Percentiles rank a stretch among this genome's conserved stretches.
phyloP scores from a whole-genome alignment of 1,140 invertebrate species.

The Chlorops oryzae region DNA sequence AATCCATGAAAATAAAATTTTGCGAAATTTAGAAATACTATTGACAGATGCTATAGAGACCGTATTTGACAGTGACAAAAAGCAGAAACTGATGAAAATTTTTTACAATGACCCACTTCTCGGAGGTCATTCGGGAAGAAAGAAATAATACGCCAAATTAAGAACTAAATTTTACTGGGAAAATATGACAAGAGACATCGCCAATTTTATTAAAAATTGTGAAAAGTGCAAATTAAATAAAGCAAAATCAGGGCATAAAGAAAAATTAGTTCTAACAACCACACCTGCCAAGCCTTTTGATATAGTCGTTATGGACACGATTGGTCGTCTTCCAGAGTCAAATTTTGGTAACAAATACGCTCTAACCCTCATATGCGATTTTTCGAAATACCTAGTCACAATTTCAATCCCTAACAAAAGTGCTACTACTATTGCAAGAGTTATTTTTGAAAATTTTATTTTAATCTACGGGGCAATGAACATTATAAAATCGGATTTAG shows the following conservation, averaged over 20 bases:
- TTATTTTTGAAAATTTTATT: slow-evolving; percentile 8
- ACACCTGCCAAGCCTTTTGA: slow-evolving; percentile 5
- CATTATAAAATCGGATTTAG: slow-evolving; percentile 4
- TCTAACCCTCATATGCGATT: slow-evolving; percentile 3
- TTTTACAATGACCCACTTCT: neutral
- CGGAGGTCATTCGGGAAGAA: neutral
- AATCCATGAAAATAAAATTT: slow-evolving; percentile 7
- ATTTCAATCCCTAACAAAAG: too few species aligned
- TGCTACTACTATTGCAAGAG: neutral
- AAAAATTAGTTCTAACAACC: neutral
- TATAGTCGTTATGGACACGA: slow-evolving; percentile 4
- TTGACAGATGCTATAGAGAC: slow-evolving; percentile 2
- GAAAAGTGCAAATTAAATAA: slow-evolving; percentile 9
- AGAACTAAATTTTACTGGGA: too few species aligned
- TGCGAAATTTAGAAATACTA: slow-evolving; percentile 7
- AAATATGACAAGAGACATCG: slow-evolving; percentile 6
- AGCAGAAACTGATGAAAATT: slow-evolving; percentile 1
- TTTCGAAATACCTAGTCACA: slow-evolving; percentile 11
- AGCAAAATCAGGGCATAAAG: neutral
- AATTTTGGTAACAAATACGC: slow-evolving; percentile 1
- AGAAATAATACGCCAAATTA: slow-evolving; percentile 2
- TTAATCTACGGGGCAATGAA: slow-evolving; percentile 10
- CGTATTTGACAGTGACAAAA: neutral
- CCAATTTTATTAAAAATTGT: slow-evolving; percentile 5
- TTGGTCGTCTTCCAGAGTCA: neutral